Conservation (phyloP, 1,140 invertebrate species). For the Brachystomella parvula region DNA sequence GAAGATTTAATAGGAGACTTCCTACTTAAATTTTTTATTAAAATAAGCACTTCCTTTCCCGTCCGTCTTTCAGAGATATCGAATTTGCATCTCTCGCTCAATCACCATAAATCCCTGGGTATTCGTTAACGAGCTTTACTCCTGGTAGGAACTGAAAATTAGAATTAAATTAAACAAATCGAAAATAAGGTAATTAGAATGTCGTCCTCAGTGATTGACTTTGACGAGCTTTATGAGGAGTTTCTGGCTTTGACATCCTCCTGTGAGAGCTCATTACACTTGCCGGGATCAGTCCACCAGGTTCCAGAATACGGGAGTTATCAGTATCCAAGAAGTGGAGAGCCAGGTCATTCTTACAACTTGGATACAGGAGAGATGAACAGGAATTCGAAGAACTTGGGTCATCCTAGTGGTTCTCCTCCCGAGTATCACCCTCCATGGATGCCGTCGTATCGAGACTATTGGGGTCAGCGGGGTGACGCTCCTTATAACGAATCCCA, state of each 20-base stretch:
- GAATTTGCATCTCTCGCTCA: too few species aligned
- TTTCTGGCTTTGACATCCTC: constrained; percentile 26
- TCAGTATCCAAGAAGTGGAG: too few species aligned
- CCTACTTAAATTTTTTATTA: not conserved
- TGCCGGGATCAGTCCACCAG: too few species aligned
- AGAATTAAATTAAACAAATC: not conserved
- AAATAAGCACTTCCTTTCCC: not conserved
- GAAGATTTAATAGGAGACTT: not conserved
- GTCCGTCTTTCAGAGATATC: not conserved
- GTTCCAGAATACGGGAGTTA: too few species aligned
- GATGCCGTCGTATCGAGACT: not conserved
- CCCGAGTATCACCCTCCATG: not conserved
- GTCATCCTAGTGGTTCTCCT: too few species aligned
- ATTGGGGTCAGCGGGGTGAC: too few species aligned
- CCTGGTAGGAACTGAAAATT: not conserved
- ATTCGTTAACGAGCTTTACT: not conserved
- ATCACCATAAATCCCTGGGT: not conserved
- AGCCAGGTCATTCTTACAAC: too few species aligned
- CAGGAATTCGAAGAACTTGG: too few species aligned
- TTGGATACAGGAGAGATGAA: too few species aligned
- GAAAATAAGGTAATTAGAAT: not conserved
- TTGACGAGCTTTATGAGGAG: constrained; percentile 32
- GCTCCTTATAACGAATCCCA: not conserved
- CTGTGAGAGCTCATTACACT: too few species aligned
- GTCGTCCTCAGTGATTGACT: constrained; percentile 27